Evolutionary conservation across 2,113 vertebrate species (phyloP).

Genomic region (Cichladusa arquata): DNA sequence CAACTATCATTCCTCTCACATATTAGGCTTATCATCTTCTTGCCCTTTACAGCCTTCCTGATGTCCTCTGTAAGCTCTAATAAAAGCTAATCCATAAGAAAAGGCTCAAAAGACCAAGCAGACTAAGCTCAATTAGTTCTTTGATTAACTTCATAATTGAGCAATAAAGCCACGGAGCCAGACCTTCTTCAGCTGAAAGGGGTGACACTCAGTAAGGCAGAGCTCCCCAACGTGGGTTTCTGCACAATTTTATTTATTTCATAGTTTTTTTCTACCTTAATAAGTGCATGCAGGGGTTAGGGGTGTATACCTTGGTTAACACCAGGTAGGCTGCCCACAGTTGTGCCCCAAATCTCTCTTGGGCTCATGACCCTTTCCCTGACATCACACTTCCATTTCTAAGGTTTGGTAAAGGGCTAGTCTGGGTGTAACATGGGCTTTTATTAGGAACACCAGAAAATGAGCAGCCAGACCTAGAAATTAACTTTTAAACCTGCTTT

Average conservation of each 20-base stretch:
- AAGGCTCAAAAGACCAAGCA: constrained; percentile 18
- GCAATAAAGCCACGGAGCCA: not conserved
- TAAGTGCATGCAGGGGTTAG: not conserved
- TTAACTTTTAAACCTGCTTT: not conserved
- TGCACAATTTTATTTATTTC: not conserved
- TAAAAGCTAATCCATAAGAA: constrained; percentile 23
- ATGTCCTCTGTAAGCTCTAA: constrained; percentile 16
- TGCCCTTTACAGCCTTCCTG: constrained; percentile 18
- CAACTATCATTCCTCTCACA: not conserved
- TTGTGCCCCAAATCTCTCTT: not conserved
- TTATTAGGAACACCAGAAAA: not conserved
- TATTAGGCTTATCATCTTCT: not conserved
- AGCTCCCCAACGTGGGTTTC: not conserved
- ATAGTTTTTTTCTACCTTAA: not conserved
- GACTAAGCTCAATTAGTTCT: constrained; percentile 47
- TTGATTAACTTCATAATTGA: constrained; percentile 35
- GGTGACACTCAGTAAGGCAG: not conserved
- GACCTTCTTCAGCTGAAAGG: not conserved
- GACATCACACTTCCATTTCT: not conserved
- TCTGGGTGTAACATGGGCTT: not conserved
- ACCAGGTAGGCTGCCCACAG: not conserved
- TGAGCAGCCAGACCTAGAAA: not conserved
- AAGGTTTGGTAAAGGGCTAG: not conserved
- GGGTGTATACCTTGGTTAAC: not conserved
- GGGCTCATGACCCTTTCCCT: not conserved